These are phyloP conservation scores for Alectura lathami DNA, from an alignment of 2,113 vertebrate genomes.

Conservation along the genomic window DNA sequence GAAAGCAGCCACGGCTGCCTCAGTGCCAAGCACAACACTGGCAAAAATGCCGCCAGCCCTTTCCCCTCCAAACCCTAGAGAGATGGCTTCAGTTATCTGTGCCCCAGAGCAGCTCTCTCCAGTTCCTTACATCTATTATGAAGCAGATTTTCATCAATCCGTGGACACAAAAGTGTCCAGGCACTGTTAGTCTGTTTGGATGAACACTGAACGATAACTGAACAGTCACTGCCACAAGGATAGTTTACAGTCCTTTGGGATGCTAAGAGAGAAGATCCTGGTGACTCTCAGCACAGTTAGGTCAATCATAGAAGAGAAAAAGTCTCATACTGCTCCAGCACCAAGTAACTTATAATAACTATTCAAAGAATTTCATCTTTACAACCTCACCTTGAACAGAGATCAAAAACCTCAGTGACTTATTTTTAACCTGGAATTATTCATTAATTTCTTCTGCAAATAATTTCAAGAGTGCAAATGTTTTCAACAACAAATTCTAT, in stretches of 20 bases:
- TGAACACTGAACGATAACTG: fast-evolving
- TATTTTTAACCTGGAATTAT: neutral
- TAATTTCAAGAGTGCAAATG: neutral
- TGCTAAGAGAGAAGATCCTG: neutral
- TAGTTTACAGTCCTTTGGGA: neutral
- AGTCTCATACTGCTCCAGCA: neutral
- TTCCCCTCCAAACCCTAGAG: neutral
- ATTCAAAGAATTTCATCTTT: neutral
- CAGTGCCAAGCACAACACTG: fast-evolving
- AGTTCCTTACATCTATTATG: neutral
- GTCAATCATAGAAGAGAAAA: neutral
- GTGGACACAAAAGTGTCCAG: neutral
- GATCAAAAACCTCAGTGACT: neutral
- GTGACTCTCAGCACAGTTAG: neutral
- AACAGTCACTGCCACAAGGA: fast-evolving
- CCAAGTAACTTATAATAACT: neutral
- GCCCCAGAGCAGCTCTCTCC: neutral
- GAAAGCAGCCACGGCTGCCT: neutral
- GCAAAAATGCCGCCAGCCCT: neutral
- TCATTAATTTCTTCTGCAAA: neutral
- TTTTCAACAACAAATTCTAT: neutral
- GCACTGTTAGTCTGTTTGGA: fast-evolving
- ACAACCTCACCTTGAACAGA: neutral
- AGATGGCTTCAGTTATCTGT: neutral
- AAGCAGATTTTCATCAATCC: neutral